Base-by-base conservation (phyloP, 1,140 invertebrate species). In the Coelopa frigida region DNA sequence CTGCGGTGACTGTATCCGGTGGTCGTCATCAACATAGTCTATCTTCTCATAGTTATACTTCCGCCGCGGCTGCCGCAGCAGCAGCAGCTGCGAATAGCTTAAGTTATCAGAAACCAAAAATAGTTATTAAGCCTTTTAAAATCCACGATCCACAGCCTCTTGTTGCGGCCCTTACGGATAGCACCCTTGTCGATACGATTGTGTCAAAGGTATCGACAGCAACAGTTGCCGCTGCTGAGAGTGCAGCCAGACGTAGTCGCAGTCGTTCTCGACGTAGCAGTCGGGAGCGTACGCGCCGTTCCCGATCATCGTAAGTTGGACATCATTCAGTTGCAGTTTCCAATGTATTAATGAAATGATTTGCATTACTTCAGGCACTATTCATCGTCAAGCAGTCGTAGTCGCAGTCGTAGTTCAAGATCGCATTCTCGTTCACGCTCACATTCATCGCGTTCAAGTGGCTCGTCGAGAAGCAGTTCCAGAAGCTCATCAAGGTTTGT, bases 341-440 rank as follows among this genome's bases (percentile, higher is more conserved):
- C 14, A 8, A 20, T 38, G 15, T 37, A 18, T 3, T 15, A 46
- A 12, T 39, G 14, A 14, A 22, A 14, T 32, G 6, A 18, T 38
- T n/a, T 38, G 3, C 3, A 27, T 35, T 27, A 7, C 32, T 50
- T 6, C 35, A 67, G 63, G 32, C 59, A 62, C 42, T 73, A 72
- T 29, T 71, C 71, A 39, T 74, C 72, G 41, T 61, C 72, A 38
- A 74, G 48, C 59, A 73, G 48, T 32, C 53, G 54, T 33, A 49
- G 49, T 23, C 31, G 44, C 12, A 49, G 41, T 37, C 41, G 58
- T 35, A 69, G 72, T 42, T 73, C 73, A 7, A 50, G 64, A 21
- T 76, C 75, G n/a, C 66, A 71, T 22, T 71, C 70, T n/a, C 66
- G 72, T 22, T 71, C 70, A 20, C 55, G 66, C 15, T 74, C 70